Conservation (phyloP, 1,140 invertebrate species). For the Lutraria rhynchaena region DNA sequence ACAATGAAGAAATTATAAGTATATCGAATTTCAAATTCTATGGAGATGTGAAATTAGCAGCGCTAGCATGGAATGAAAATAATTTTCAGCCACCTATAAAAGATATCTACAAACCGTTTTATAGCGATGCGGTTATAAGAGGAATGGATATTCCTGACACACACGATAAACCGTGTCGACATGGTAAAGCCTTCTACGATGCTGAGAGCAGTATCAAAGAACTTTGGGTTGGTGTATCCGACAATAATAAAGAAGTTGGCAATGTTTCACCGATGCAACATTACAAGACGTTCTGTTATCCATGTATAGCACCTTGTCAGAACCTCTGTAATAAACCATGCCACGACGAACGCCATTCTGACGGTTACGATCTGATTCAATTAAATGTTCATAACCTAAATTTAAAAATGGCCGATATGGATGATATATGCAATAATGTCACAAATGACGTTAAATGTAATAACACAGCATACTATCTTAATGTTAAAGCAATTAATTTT, state of each 20-base stretch:
- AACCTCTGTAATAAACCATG: slow-evolving; percentile 28
- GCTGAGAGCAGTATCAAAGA: slow-evolving; percentile 48
- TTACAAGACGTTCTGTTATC: slow-evolving; percentile 31
- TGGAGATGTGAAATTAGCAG: slow-evolving; percentile 13
- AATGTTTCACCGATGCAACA: not conserved
- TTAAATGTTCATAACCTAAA: slow-evolving; percentile 10
- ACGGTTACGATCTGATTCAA: slow-evolving; percentile 25
- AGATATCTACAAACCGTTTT: slow-evolving; percentile 37
- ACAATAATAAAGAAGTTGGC: slow-evolving; percentile 17
- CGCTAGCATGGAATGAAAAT: slow-evolving; percentile 32
- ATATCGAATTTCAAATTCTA: slow-evolving; percentile 28
- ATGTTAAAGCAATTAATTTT: slow-evolving; percentile 37
- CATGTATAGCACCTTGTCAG: slow-evolving; percentile 14
- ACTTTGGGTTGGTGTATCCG: slow-evolving; percentile 37
- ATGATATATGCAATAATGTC: slow-evolving; percentile 16
- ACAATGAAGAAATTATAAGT: slow-evolving; percentile 20
- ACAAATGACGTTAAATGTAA: slow-evolving; percentile 35
- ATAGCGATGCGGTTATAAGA: slow-evolving; percentile 12
- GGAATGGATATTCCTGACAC: slow-evolving; percentile 10
- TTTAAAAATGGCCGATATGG: not conserved
- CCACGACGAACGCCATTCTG: not conserved
- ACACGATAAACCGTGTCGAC: slow-evolving; percentile 27
- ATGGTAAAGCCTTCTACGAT: slow-evolving; percentile 35
- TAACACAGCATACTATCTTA: slow-evolving; percentile 33
- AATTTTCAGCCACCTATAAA: slow-evolving; percentile 17